A percentile compares a stretch with the other conserved stretches of the same genome.
Evolutionary conservation across 2,888 invertebrate species (phyloP).

Genomic region (Melanophora roralis): DNA sequence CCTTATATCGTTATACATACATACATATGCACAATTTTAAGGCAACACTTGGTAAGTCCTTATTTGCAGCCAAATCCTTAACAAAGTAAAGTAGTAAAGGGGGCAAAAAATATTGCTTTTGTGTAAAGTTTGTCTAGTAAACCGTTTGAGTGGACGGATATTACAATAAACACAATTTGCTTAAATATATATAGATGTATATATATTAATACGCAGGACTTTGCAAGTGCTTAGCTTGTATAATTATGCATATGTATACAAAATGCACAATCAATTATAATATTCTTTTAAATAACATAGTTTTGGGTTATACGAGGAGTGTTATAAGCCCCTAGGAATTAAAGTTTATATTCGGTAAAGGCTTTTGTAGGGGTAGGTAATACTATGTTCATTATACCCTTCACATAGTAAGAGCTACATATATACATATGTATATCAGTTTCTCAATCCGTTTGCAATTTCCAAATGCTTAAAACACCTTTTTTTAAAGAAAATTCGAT

Average conservation of each 20-base stretch:
- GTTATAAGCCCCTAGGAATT: too few species aligned
- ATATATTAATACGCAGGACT: background rate
- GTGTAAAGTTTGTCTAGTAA: conserved; percentile 15
- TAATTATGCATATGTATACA: background rate
- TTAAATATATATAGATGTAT: background rate
- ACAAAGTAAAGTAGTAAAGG: conserved; percentile 11
- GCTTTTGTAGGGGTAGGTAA: too few species aligned
- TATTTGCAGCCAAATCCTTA: conserved; percentile 17
- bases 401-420: too few species aligned
- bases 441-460: too few species aligned
- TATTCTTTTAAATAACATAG: too few species aligned
- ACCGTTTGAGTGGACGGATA: conserved; percentile 21
- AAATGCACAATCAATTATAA: too few species aligned
- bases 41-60: conserved; percentile 29
- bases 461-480: too few species aligned
- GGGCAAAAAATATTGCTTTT: conserved; percentile 25
- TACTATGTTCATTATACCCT: too few species aligned
- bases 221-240: conserved; percentile 1
- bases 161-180: conserved; percentile 35
- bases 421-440: background rate
- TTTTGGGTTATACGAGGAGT: too few species aligned
- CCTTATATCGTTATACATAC: background rate
- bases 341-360: too few species aligned
- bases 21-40: background rate
- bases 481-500: too few species aligned